phyloP scores from a whole-genome alignment of 2,797 vertebrate species.

The Balearica regulorum region DNA sequence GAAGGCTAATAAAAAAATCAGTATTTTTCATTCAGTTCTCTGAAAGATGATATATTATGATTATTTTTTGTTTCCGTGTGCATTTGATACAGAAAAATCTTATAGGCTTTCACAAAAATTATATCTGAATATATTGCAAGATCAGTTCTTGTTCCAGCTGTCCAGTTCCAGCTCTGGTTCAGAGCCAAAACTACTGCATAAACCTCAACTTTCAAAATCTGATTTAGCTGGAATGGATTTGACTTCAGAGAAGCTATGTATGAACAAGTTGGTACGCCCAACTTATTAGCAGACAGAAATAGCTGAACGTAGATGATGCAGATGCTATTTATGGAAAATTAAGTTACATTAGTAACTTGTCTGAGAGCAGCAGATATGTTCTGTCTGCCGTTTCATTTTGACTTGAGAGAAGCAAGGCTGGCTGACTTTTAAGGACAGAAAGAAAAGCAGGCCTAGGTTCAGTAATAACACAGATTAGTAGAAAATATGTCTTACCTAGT shows the following conservation, averaged over 20 bases:
- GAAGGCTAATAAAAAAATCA: background rate
- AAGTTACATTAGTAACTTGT: constrained; percentile 41
- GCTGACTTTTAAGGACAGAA: background rate
- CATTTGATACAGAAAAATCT: background rate
- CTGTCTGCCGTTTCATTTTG: background rate
- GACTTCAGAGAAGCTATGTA: background rate
- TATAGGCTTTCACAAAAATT: background rate
- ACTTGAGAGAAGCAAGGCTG: background rate
- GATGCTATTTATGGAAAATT: constrained; percentile 56
- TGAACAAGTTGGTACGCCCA: background rate
- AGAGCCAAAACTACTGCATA: constrained; percentile 1
- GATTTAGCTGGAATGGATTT: constrained; percentile 15
- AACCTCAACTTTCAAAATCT: constrained; percentile 29
- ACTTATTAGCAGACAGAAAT: constrained; percentile 50
- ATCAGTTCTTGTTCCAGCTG: background rate
- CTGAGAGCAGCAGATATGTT: background rate
- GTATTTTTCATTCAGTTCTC: background rate
- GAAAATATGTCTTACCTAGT: background rate
- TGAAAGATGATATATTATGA: background rate
- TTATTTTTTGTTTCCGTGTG: background rate
- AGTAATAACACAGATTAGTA: background rate
- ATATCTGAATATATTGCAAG: background rate
- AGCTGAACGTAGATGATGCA: constrained; percentile 40
- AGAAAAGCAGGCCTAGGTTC: background rate
- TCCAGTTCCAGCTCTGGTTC: background rate